phyloP scores from a whole-genome alignment of 2,797 vertebrate genomes.

The Serranus cabrilla region DNA sequence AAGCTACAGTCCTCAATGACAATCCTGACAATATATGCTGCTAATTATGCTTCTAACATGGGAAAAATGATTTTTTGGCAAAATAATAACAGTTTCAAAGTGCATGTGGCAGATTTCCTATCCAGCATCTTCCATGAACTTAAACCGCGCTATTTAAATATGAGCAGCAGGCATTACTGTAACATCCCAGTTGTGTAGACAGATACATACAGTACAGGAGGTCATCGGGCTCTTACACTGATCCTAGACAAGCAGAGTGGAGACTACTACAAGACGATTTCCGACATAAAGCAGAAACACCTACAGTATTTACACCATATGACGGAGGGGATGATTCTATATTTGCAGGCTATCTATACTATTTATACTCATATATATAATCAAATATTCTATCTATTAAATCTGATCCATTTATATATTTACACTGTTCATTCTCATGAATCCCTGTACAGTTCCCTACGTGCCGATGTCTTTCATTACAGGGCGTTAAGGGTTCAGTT shows the following conservation, averaged over 20 bases:
- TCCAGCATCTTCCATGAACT: neutral
- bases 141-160: slow-evolving; percentile 24
- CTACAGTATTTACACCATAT: slow-evolving; percentile 70
- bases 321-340: slow-evolving; percentile 50
- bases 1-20: slow-evolving; percentile 30
- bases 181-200: slow-evolving; percentile 39
- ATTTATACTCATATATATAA: slow-evolving; percentile 72
- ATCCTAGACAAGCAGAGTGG: slow-evolving; percentile 43
- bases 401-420: slow-evolving; percentile 65
- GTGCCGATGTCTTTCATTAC: slow-evolving; percentile 40
- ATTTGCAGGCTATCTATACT: slow-evolving; percentile 70
- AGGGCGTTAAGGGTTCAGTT: slow-evolving; percentile 53
- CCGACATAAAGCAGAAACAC: slow-evolving; percentile 49
- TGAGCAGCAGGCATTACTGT: slow-evolving; percentile 38
- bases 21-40: neutral
- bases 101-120: slow-evolving; percentile 35
- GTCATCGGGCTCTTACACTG: slow-evolving; percentile 30
- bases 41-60: slow-evolving; percentile 14
- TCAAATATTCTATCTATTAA: slow-evolving; percentile 66
- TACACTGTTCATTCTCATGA: slow-evolving; percentile 63
- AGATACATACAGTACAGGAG: slow-evolving; percentile 10
- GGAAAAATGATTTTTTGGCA: slow-evolving; percentile 30
- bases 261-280: slow-evolving; percentile 30
- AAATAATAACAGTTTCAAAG: slow-evolving; percentile 47
- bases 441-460: slow-evolving; percentile 56